Conservation (phyloP, 2,113 vertebrate species). For the Neodon shergylaensis region DNA sequence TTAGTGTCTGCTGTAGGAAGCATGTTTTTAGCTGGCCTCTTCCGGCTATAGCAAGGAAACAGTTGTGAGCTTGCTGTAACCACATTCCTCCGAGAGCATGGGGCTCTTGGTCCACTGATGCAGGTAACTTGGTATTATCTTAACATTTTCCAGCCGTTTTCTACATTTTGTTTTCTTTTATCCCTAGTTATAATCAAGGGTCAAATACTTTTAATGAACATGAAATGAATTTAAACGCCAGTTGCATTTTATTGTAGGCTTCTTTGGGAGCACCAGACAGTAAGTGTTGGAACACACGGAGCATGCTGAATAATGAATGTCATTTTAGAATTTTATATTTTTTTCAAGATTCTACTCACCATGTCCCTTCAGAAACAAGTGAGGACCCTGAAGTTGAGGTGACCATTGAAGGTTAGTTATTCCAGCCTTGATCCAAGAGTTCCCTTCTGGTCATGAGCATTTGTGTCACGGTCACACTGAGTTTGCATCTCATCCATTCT, state of each 20-base stretch:
- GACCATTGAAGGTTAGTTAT: slow-evolving; percentile 88
- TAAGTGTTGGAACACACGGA: slow-evolving; percentile 58
- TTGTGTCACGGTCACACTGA: slow-evolving; percentile 64
- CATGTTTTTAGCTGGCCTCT: slow-evolving; percentile 59
- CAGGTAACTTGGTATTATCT: slow-evolving; percentile 34
- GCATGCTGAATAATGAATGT: slow-evolving; percentile 74
- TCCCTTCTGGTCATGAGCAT: slow-evolving; percentile 66
- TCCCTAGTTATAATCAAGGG: slow-evolving; percentile 49
- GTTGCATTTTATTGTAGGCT: slow-evolving; percentile 41
- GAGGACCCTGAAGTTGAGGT: slow-evolving; percentile 90
- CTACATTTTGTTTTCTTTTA: slow-evolving; percentile 53
- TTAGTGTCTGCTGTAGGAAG: not conserved
- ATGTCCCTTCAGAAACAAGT: slow-evolving; percentile 84
- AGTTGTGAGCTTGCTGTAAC: slow-evolving; percentile 49
- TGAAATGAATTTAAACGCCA: slow-evolving; percentile 55
- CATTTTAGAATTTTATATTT: slow-evolving; percentile 79
- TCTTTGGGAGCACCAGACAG: slow-evolving; percentile 57
- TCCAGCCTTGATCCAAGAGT: slow-evolving; percentile 59
- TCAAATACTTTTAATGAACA: slow-evolving; percentile 37
- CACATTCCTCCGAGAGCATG: slow-evolving; percentile 33
- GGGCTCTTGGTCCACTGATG: slow-evolving; percentile 43
- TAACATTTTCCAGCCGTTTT: slow-evolving; percentile 45
- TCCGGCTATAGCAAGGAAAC: slow-evolving; percentile 48
- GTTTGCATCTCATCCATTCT: not conserved
- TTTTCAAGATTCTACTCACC: slow-evolving; percentile 84